These are phyloP conservation scores for Chesias legatella DNA, from an alignment of 2,888 invertebrate genomes.

Conservation along the genomic window DNA sequence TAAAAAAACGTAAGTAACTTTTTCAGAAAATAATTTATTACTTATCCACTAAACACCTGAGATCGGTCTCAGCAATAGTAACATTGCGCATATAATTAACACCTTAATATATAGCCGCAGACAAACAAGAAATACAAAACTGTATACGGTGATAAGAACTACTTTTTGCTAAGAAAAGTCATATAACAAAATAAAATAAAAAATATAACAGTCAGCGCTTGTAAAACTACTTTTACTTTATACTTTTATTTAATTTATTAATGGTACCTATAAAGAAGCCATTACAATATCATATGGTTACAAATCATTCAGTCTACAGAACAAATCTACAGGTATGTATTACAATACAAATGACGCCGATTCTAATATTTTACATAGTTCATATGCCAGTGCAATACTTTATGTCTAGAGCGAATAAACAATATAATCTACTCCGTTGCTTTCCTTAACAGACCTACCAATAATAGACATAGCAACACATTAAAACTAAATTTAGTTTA, in stretches of 20 bases:
- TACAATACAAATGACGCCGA: slow-evolving; percentile 5
- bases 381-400: slow-evolving; percentile 1
- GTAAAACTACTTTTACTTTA: slow-evolving; percentile 7
- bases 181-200: slow-evolving; percentile 54
- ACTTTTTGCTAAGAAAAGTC: slow-evolving; percentile 41
- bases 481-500: too few species aligned
- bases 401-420: too few species aligned
- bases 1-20: slow-evolving; percentile 2
- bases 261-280: slow-evolving; percentile 4
- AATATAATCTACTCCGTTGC: too few species aligned
- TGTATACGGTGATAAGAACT: slow-evolving; percentile 28
- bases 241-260: background rate
- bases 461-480: too few species aligned
- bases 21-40: slow-evolving; percentile 63
- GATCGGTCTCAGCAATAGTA: slow-evolving; percentile 65
- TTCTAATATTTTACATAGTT: slow-evolving; percentile 10
- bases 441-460: too few species aligned
- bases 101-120: slow-evolving; percentile 17
- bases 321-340: background rate
- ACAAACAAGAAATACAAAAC: slow-evolving; percentile 9
- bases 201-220: slow-evolving; percentile 39
- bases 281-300: slow-evolving; percentile 10
- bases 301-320: too few species aligned
- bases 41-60: slow-evolving; percentile 51
- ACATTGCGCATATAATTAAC: slow-evolving; percentile 35